phyloP scores from a whole-genome alignment of 1,140 invertebrate genomes.

The Chionoecetes opilio region DNA sequence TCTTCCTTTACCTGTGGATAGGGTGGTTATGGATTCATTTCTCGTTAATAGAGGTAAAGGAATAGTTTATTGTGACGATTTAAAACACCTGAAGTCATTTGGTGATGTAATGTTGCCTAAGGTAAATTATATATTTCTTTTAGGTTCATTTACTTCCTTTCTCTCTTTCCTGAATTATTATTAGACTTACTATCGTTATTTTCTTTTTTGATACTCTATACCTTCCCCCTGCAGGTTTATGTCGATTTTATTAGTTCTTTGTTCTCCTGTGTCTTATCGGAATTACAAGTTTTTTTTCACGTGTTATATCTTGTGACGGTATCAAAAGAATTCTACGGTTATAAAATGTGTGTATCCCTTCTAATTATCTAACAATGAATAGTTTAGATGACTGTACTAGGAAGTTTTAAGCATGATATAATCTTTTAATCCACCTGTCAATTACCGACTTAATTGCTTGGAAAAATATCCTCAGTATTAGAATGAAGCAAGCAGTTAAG shows the following conservation, averaged over 20 bases:
- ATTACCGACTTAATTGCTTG: too few species aligned
- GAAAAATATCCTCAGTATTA: too few species aligned
- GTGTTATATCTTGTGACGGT: too few species aligned
- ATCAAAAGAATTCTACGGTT: too few species aligned
- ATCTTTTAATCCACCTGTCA: too few species aligned
- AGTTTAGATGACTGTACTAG: too few species aligned
- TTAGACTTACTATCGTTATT: not conserved
- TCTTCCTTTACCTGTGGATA: not conserved
- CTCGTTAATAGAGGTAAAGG: not conserved
- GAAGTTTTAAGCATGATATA: too few species aligned
- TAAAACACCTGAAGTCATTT: constrained; percentile 6
- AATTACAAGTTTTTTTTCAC: too few species aligned
- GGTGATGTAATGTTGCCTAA: not conserved
- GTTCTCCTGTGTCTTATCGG: not conserved
- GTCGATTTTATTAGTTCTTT: not conserved
- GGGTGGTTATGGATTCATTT: constrained; percentile 28
- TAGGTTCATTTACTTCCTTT: not conserved
- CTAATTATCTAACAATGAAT: too few species aligned
- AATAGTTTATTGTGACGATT: not conserved
- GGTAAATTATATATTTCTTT: not conserved
- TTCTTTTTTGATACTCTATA: not conserved
- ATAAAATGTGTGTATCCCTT: too few species aligned
- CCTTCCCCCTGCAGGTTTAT: constrained; percentile 19
- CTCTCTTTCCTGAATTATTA: not conserved
- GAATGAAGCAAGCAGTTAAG: too few species aligned